Percentiles rank a stretch among this genome's conserved stretches.
These are phyloP conservation scores for Ceramica pisi DNA, from an alignment of 2,888 invertebrate genomes.

Conservation along the genomic window DNA sequence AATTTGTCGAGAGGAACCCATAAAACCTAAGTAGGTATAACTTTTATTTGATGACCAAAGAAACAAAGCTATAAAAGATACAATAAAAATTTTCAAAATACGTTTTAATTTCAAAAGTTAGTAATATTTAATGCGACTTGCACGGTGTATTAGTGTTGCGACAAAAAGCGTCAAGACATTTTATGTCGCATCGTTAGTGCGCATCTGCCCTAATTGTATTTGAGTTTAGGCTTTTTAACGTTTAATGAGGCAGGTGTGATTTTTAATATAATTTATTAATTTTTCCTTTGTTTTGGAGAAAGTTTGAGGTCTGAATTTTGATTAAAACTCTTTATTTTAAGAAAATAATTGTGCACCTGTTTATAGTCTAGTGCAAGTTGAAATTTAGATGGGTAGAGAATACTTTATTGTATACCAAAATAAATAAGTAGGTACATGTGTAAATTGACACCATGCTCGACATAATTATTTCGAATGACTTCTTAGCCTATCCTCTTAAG, in stretches of 20 bases:
- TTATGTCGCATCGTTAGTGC: slow-evolving; percentile 39
- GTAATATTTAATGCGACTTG: slow-evolving; percentile 9
- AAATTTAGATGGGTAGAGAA: neutral
- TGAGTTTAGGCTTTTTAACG: slow-evolving; percentile 43
- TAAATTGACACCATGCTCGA: no score
- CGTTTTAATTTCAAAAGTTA: slow-evolving; percentile 25
- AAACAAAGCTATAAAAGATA: neutral
- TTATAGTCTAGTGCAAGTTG: neutral
- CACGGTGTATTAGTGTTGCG: slow-evolving; percentile 31
- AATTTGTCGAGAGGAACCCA: no score
- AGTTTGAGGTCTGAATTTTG: neutral
- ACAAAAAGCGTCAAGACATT: slow-evolving; percentile 57
- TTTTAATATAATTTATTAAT: slow-evolving; percentile 37
- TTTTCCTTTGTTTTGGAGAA: slow-evolving; percentile 37
- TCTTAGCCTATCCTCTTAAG: no score
- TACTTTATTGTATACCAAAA: no score
- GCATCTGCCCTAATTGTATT: slow-evolving; percentile 64
- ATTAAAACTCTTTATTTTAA: neutral
- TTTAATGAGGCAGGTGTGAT: slow-evolving; percentile 64
- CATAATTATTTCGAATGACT: no score
- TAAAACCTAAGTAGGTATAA: neutral
- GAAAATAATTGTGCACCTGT: neutral
- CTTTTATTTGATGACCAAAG: neutral
- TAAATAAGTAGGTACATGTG: no score
- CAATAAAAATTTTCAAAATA: slow-evolving; percentile 2